phyloP scores from a whole-genome alignment of 2,113 vertebrate species.

The Nibea albiflora region DNA sequence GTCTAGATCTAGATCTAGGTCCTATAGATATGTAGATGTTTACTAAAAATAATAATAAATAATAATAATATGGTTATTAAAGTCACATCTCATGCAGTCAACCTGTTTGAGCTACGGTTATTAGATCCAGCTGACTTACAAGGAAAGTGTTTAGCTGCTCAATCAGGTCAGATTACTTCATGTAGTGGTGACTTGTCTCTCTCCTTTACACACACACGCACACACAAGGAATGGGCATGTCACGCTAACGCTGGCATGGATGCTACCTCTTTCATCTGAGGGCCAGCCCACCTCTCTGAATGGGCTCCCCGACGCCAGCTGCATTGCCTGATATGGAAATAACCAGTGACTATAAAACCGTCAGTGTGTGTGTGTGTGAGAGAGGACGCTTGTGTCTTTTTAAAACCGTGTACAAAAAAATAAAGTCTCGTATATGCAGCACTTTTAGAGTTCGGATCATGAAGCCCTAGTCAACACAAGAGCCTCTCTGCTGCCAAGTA shows the following conservation, averaged over 20 bases:
- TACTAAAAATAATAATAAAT: slow-evolving; percentile 11
- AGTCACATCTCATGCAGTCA: slow-evolving; percentile 2
- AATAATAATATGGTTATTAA: slow-evolving; percentile 5
- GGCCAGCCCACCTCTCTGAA: slow-evolving; percentile 50
- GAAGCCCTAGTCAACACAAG: neutral
- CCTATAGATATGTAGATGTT: too few species aligned
- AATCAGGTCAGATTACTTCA: slow-evolving; percentile 54
- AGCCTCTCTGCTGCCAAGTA: slow-evolving; percentile 33
- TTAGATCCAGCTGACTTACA: slow-evolving; percentile 41
- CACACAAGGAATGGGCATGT: slow-evolving; percentile 46
- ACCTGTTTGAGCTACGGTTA: slow-evolving; percentile 20
- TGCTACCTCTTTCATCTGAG: slow-evolving; percentile 52
- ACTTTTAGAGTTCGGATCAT: slow-evolving; percentile 2
- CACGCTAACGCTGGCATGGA: slow-evolving; percentile 59
- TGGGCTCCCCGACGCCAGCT: slow-evolving; percentile 38
- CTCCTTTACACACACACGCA: slow-evolving; percentile 22
- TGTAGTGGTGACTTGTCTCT: slow-evolving; percentile 42
- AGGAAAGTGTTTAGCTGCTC: slow-evolving; percentile 40
- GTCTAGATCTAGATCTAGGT: too few species aligned
- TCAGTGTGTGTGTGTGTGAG: slow-evolving; percentile 23
- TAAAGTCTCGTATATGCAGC: neutral
- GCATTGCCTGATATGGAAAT: slow-evolving; percentile 73
- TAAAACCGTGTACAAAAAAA: slow-evolving; percentile 14
- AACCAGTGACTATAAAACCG: slow-evolving; percentile 48
- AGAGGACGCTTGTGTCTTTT: slow-evolving; percentile 15